phyloP scores from a whole-genome alignment of 1,140 invertebrate genomes.

The Goniozus legneri region DNA sequence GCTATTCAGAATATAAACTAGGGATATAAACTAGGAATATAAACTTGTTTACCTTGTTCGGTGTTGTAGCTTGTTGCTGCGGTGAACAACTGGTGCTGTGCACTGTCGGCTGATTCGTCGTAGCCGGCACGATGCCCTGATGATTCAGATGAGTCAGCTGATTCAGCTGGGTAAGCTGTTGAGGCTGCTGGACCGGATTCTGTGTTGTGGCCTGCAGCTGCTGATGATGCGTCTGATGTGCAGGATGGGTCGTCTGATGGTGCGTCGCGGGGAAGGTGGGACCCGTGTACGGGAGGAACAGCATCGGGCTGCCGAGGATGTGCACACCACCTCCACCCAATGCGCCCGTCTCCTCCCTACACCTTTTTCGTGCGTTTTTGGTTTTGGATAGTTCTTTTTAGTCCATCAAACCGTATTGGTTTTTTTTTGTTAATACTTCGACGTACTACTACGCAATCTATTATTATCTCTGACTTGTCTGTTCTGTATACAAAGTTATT shows the following conservation, averaged over 20 bases:
- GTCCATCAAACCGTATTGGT: slow-evolving; percentile 24
- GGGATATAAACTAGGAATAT: slow-evolving; percentile 8
- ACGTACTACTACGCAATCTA: slow-evolving; percentile 23
- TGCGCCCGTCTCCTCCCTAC: slow-evolving; percentile 55
- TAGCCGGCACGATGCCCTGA: slow-evolving; percentile 44
- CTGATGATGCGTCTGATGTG: slow-evolving; percentile 50
- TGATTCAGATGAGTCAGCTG: slow-evolving; percentile 50
- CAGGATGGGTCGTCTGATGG: slow-evolving; percentile 48
- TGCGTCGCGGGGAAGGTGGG: slow-evolving; percentile 51
- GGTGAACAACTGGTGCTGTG: slow-evolving; percentile 53
- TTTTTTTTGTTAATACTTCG: slow-evolving; percentile 28
- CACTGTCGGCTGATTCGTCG: slow-evolving; percentile 42
- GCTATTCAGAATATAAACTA: too few species aligned
- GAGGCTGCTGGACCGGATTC: slow-evolving; percentile 32
- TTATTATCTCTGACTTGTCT: slow-evolving; percentile 18
- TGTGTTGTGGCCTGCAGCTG: slow-evolving; percentile 28
- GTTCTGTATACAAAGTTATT: slow-evolving; percentile 12
- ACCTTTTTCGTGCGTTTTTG: slow-evolving; percentile 43
- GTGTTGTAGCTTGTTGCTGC: slow-evolving; percentile 49
- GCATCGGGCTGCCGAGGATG: slow-evolving; percentile 56
- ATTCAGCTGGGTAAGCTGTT: slow-evolving; percentile 43
- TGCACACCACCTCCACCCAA: slow-evolving; percentile 56
- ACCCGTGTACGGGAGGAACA: slow-evolving; percentile 57
- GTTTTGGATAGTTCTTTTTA: slow-evolving; percentile 29
- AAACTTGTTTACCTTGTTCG: slow-evolving; percentile 45